These are phyloP conservation scores for Hirudinaria manillensis DNA, from an alignment of 2,888 invertebrate species.

Conservation along the genomic window DNA sequence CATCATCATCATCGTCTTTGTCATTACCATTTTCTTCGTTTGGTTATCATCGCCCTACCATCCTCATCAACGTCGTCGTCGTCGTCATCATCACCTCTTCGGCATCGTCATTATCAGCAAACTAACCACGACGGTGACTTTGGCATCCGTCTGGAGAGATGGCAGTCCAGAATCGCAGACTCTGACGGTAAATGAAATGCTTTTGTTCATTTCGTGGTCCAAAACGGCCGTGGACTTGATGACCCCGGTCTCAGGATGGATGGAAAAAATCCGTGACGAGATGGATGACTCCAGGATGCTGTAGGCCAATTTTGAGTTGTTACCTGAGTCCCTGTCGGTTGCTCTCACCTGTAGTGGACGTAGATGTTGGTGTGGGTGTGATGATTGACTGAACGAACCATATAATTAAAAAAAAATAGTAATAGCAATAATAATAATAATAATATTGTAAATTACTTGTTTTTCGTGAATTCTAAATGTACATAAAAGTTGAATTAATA, in stretches of 20 bases:
- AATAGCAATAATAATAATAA: too few species aligned
- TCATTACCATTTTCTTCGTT: constrained; percentile 21
- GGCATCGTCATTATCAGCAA: constrained; percentile 11
- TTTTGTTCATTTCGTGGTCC: constrained; percentile 29
- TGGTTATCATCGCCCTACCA: constrained; percentile 25
- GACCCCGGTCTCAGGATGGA: constrained; percentile 19
- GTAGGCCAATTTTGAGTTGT: constrained; percentile 26
- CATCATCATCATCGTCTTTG: constrained; percentile 13
- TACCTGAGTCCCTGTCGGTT: constrained; percentile 27
- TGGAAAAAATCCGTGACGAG: constrained; percentile 12
- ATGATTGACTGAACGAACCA: neutral
- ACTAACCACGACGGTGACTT: constrained; percentile 6
- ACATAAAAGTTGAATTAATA: too few species aligned
- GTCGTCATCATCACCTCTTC: constrained; percentile 28
- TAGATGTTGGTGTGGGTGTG: neutral
- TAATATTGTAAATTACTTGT: too few species aligned
- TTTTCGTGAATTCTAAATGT: too few species aligned
- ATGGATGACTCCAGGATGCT: constrained; percentile 22
- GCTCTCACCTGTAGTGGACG: constrained; percentile 13
- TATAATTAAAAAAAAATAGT: too few species aligned
- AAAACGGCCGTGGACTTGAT: constrained; percentile 22
- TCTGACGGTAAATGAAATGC: constrained; percentile 27
- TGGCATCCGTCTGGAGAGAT: constrained; percentile 1
- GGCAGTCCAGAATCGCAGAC: constrained; percentile 19
- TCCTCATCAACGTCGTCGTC: constrained; percentile 26